Conservation (phyloP, 2,797 vertebrate species). For the Gila robusta region DNA sequence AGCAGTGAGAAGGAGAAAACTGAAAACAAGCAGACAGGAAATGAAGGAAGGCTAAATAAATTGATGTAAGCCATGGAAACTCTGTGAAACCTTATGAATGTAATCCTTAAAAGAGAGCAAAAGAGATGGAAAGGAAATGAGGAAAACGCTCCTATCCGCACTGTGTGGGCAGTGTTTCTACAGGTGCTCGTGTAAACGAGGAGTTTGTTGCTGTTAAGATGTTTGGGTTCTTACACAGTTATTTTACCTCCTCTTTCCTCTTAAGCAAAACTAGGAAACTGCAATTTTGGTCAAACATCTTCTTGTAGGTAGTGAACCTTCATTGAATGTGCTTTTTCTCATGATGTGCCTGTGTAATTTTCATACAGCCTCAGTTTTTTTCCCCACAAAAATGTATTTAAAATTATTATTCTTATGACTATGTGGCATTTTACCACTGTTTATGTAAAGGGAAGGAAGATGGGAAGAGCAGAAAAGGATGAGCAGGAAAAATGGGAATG, state of each 20-base stretch:
- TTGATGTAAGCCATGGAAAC: slow-evolving; percentile 44
- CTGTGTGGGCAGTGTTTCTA: slow-evolving; percentile 75
- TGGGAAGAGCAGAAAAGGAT: neutral
- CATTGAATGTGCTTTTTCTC: neutral
- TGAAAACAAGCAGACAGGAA: slow-evolving; percentile 43
- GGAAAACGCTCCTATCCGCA: slow-evolving; percentile 73
- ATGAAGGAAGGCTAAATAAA: slow-evolving; percentile 56
- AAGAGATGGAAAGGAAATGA: slow-evolving; percentile 55
- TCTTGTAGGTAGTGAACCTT: neutral
- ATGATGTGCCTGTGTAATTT: neutral
- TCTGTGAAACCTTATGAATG: slow-evolving; percentile 60
- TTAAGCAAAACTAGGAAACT: slow-evolving; percentile 25
- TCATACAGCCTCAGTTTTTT: neutral
- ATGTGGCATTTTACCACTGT: neutral
- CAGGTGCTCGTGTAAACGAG: slow-evolving; percentile 71
- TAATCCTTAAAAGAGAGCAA: slow-evolving; percentile 54
- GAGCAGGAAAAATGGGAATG: neutral
- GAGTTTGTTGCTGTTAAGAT: slow-evolving; percentile 61
- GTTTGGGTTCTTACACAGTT: slow-evolving; percentile 44
- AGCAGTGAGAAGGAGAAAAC: neutral
- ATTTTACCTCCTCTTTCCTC: slow-evolving; percentile 32
- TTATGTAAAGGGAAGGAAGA: neutral
- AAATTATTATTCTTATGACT: neutral
- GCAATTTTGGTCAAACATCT: slow-evolving; percentile 11
- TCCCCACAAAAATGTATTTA: neutral